Percentiles rank a stretch among this genome's conserved stretches.
These are phyloP conservation scores for Macrobrachium nipponense DNA, from an alignment of 1,140 invertebrate species.

Conservation along the genomic window DNA sequence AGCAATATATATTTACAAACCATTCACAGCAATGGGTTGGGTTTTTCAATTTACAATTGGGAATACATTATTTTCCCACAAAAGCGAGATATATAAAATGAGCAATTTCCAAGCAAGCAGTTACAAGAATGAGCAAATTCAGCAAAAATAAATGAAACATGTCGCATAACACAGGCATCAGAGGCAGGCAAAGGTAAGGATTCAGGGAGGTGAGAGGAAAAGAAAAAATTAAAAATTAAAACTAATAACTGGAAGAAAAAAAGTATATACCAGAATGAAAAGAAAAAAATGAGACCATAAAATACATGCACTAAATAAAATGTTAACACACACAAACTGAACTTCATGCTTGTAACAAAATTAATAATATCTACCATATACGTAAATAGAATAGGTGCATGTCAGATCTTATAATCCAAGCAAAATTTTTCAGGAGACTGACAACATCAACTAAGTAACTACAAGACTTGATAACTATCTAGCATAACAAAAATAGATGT, in stretches of 20 bases:
- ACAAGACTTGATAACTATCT: no score
- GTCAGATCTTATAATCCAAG: no score
- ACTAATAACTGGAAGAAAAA: constrained; percentile 37
- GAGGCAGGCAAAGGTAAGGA: constrained; percentile 46
- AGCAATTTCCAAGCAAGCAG: constrained; percentile 57
- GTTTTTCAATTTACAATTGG: constrained; percentile 5
- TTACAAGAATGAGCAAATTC: neutral
- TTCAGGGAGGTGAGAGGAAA: constrained; percentile 39
- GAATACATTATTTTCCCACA: constrained; percentile 40
- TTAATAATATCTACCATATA: no score
- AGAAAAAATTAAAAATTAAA: constrained; percentile 42
- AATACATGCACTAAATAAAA: constrained; percentile 20
- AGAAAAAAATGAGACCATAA: constrained; percentile 7
- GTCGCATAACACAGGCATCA: constrained; percentile 59
- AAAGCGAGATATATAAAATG: constrained; percentile 44
- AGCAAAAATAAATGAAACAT: constrained; percentile 39
- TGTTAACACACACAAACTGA: neutral
- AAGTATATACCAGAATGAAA: constrained; percentile 28
- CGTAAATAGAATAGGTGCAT: no score
- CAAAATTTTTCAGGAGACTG: no score
- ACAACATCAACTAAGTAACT: no score
- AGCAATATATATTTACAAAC: constrained; percentile 5
- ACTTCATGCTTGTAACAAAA: no score
- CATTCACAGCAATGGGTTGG: neutral
- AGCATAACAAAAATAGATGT: no score